These are phyloP conservation scores for Delphinapterus leucas DNA, from an alignment of 2,113 vertebrate species.

Conservation along the genomic window DNA sequence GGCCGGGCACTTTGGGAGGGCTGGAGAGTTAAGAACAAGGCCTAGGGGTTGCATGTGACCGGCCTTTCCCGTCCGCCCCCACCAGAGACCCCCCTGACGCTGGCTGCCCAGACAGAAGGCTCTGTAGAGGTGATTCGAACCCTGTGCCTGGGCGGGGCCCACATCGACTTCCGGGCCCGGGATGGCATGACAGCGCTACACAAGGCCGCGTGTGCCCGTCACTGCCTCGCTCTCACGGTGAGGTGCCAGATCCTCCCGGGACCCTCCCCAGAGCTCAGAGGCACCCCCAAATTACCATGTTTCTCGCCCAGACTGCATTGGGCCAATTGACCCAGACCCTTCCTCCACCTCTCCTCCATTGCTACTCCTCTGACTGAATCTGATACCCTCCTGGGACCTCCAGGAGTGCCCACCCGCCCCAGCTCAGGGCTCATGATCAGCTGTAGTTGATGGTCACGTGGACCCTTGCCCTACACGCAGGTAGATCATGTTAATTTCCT, in stretches of 20 bases:
- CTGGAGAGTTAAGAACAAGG: neutral
- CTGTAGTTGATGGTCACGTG: rapidly evolving
- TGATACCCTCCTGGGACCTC: neutral
- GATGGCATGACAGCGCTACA: conserved; percentile 94
- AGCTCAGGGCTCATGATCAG: neutral
- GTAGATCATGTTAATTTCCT: too few species aligned
- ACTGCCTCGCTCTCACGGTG: conserved; percentile 92
- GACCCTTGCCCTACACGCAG: neutral
- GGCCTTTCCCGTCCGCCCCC: neutral
- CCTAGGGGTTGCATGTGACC: neutral
- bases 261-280: neutral
- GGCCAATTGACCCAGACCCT: neutral
- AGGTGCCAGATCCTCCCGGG: neutral
- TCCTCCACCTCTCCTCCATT: rapidly evolving
- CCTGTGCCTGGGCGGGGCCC: conserved; percentile 91
- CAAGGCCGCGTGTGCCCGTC: conserved; percentile 91
- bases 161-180: conserved; percentile 93
- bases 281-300: neutral
- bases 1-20: neutral
- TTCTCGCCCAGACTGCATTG: rapidly evolving
- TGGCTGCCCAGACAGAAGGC: conserved; percentile 92
- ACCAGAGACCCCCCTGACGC: conserved; percentile 91
- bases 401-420: neutral
- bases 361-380: neutral
- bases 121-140: conserved; percentile 91